Evolutionary conservation across 2,113 vertebrate genomes (phyloP).

Genomic region (Scopus umbretta): DNA sequence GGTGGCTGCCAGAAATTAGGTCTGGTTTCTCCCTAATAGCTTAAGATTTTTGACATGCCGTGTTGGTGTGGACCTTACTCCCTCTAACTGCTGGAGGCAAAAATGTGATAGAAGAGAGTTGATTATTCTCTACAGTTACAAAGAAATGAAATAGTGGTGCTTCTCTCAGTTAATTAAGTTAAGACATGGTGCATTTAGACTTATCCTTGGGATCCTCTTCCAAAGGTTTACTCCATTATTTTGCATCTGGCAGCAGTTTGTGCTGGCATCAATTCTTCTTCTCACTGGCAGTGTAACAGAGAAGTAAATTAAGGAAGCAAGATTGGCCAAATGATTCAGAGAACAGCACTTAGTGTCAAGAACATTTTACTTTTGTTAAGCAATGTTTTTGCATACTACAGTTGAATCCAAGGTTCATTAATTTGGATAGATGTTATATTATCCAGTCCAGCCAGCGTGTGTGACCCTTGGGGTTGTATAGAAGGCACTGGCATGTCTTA

Average conservation of each 20-base stretch:
- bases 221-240: neutral
- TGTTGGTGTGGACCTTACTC: neutral
- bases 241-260: conserved; percentile 39
- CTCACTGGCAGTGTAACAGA: conserved; percentile 42
- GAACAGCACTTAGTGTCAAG: conserved; percentile 46
- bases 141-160: neutral
- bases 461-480: neutral
- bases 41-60: neutral
- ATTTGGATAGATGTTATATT: neutral
- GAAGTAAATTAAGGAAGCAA: conserved; percentile 39
- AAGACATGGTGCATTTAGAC: neutral
- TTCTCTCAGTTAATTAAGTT: neutral
- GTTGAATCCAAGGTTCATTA: conserved; percentile 14
- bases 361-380: conserved; percentile 55
- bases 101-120: neutral
- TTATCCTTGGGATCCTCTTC: conserved; percentile 4
- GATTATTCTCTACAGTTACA: neutral
- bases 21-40: neutral
- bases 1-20: neutral
- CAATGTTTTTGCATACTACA: neutral
- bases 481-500: neutral
- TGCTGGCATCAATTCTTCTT: conserved; percentile 36
- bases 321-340: conserved; percentile 37
- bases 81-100: neutral
- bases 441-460: neutral